A percentile compares a stretch with the other conserved stretches of the same genome.
Evolutionary conservation across 1,140 invertebrate genomes (phyloP).

Genomic region (Zaprionus capensis): DNA sequence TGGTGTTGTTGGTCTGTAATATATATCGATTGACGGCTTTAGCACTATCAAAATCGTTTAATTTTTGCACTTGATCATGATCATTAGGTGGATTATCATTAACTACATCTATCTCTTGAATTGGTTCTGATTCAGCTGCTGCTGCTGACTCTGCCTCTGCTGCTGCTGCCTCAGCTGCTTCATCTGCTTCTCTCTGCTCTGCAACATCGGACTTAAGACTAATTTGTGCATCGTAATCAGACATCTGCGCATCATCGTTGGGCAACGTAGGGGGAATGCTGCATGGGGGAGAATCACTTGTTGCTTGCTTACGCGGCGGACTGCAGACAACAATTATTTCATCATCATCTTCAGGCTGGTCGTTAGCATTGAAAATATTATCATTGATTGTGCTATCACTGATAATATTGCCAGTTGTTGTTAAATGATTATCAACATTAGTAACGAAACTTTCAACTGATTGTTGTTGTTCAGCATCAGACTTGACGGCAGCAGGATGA

Average conservation of each 20-base stretch:
- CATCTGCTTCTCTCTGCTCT: neutral
- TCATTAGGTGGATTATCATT: constrained; percentile 40
- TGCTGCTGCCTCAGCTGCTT: neutral
- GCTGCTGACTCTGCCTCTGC: neutral
- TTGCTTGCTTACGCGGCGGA: constrained; percentile 38
- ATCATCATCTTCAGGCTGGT: constrained; percentile 46
- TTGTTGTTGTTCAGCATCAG: neutral
- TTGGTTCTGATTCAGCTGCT: neutral
- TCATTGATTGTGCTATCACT: neutral
- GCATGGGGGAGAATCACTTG: neutral
- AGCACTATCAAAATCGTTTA: constrained; percentile 58
- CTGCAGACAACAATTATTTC: constrained; percentile 72
- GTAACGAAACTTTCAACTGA: neutral
- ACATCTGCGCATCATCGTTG: too few species aligned
- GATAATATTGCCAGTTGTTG: neutral
- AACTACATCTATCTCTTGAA: constrained; percentile 58
- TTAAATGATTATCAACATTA: neutral
- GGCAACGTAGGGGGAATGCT: too few species aligned
- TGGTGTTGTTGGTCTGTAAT: constrained; percentile 74
- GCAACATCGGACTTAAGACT: constrained; percentile 50
- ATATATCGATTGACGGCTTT: constrained; percentile 67
- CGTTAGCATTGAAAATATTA: constrained; percentile 5
- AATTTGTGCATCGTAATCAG: constrained; percentile 16
- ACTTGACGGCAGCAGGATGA: neutral
- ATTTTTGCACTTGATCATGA: constrained; percentile 50